phyloP scores from a whole-genome alignment of 2,888 invertebrate genomes.

The Caenorhabditis virilis region DNA sequence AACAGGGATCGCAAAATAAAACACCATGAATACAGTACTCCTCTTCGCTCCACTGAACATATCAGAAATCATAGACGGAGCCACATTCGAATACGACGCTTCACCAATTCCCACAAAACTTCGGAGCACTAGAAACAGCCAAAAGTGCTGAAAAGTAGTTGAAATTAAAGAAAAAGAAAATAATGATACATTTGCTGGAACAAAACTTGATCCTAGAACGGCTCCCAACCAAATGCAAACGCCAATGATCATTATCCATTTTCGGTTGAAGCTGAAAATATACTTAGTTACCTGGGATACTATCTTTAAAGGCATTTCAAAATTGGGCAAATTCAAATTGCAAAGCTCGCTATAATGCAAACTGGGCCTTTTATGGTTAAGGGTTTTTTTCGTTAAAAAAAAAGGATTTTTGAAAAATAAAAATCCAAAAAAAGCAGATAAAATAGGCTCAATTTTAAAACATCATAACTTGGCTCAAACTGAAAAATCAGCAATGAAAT shows the following conservation, averaged over 20 bases:
- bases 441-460: too few species aligned
- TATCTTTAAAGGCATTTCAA: too few species aligned
- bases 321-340: too few species aligned
- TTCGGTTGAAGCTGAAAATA: too few species aligned
- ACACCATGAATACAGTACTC: conserved; percentile 90
- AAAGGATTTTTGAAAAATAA: too few species aligned
- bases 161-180: not conserved
- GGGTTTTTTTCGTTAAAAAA: too few species aligned
- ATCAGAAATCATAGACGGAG: conserved; percentile 93
- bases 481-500: too few species aligned
- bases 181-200: conserved; percentile 74
- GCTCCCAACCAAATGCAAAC: conserved; percentile 90
- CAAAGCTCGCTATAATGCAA: too few species aligned
- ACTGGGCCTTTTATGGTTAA: too few species aligned
- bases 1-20: conserved; percentile 98
- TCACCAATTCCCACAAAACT: conserved; percentile 94
- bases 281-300: too few species aligned
- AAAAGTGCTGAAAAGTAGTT: conserved; percentile 74
- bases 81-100: conserved; percentile 97
- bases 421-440: too few species aligned
- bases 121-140: conserved; percentile 82
- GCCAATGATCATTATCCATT: conserved; percentile 86
- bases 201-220: conserved; percentile 87
- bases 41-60: conserved; percentile 80
- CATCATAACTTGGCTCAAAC: too few species aligned